Conservation (phyloP, 2,113 vertebrate genomes). For the Abramis brama region DNA sequence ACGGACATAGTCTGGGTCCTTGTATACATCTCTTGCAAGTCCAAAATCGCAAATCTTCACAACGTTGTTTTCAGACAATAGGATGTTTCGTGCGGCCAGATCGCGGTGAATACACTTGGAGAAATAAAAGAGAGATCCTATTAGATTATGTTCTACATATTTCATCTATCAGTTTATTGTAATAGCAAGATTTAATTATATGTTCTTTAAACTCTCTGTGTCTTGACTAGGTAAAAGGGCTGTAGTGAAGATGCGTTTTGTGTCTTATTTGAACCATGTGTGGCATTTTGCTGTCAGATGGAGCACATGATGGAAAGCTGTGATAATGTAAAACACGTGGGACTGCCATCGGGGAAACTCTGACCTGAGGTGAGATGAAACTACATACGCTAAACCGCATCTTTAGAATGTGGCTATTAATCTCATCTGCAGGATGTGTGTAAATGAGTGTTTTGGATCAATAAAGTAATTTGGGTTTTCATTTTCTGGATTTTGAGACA, state of each 20-base stretch:
- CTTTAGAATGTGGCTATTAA: slow-evolving; percentile 62
- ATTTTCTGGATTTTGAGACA: background rate
- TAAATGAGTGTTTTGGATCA: slow-evolving; percentile 19
- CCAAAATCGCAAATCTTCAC: slow-evolving; percentile 97
- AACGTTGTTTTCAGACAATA: slow-evolving; percentile 92
- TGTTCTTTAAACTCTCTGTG: background rate
- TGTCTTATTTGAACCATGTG: slow-evolving; percentile 57
- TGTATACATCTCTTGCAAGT: slow-evolving; percentile 91
- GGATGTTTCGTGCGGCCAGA: slow-evolving; percentile 90
- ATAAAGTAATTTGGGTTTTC: slow-evolving; percentile 8
- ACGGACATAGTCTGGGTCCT: slow-evolving; percentile 92
- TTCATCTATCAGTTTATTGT: background rate
- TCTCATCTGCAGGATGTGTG: slow-evolving; percentile 50
- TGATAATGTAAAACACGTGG: slow-evolving; percentile 57
- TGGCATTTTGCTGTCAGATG: slow-evolving; percentile 5
- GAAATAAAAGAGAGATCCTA: slow-evolving; percentile 29
- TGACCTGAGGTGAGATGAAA: slow-evolving; percentile 56
- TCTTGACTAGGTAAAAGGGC: background rate
- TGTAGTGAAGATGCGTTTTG: slow-evolving; percentile 26
- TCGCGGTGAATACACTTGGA: slow-evolving; percentile 91
- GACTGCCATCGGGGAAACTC: slow-evolving; percentile 59
- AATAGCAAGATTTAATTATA: background rate
- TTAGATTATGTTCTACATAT: background rate
- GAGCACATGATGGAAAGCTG: slow-evolving; percentile 54
- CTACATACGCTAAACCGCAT: background rate